Conservation (phyloP, 1,140 invertebrate genomes). For the Platorchestia sp. region DNA sequence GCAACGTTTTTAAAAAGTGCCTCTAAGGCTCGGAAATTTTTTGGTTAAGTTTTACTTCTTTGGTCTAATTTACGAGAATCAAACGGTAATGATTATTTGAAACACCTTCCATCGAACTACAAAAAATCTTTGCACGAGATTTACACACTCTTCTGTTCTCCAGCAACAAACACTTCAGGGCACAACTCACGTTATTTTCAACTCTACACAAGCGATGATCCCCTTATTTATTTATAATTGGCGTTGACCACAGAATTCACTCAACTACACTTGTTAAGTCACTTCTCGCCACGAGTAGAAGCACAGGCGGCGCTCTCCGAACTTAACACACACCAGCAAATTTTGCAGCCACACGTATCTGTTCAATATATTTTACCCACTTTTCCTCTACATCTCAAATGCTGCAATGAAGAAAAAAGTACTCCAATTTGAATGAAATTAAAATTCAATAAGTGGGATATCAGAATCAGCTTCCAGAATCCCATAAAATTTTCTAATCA, state of each 20-base stretch:
- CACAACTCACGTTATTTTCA: no score
- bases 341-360: not conserved
- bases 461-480: not conserved
- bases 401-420: not conserved
- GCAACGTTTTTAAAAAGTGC: no score
- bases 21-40: no score
- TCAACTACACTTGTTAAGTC: not conserved
- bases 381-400: not conserved
- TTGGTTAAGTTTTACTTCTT: no score
- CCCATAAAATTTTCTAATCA: not conserved
- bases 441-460: not conserved
- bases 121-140: no score
- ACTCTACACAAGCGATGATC: no score
- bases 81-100: no score
- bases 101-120: no score
- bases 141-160: no score
- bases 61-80: no score
- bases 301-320: not conserved
- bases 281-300: not conserved
- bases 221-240: not conserved
- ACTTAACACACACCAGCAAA: not conserved
- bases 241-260: not conserved
- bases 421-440: not conserved
- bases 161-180: no score
- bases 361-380: not conserved